phyloP scores from a whole-genome alignment of 2,113 vertebrate genomes.

The Platanista minor region DNA sequence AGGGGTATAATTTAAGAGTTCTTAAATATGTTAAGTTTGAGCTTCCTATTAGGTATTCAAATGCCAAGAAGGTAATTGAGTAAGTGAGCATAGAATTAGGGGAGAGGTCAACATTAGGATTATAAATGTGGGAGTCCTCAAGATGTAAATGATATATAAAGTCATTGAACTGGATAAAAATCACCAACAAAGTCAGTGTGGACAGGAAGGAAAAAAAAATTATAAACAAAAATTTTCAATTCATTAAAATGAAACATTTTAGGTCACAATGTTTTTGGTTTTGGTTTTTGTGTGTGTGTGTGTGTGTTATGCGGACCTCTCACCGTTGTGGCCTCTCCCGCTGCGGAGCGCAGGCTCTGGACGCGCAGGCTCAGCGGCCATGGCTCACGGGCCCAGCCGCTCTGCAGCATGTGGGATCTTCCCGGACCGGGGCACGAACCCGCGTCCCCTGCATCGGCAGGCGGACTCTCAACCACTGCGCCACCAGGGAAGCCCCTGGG shows the following conservation, averaged over 20 bases:
- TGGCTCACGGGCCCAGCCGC: too few relatives aligned
- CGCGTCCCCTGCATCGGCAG: too few relatives aligned
- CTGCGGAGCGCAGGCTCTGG: too few relatives aligned
- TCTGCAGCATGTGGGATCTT: too few relatives aligned
- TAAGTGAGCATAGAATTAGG: background rate
- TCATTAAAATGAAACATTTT: background rate
- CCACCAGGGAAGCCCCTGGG: too few relatives aligned
- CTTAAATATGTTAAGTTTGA: background rate
- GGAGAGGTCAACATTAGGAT: background rate
- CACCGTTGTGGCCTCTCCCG: too few relatives aligned
- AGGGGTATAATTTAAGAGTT: background rate
- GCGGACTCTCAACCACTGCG: too few relatives aligned
- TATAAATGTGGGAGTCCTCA: background rate
- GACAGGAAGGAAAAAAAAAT: background rate
- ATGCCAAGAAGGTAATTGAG: background rate
- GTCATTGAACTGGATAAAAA: background rate
- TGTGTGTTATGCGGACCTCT: too few relatives aligned
- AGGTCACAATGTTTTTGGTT: background rate
- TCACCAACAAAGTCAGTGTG: background rate
- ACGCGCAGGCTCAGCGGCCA: too few relatives aligned
- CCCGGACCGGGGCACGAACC: too few relatives aligned
- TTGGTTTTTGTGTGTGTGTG: too few relatives aligned
- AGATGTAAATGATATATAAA: background rate
- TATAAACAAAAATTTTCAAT: background rate
- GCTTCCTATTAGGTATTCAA: background rate